These are phyloP conservation scores for Ptychoptera albimana DNA, from an alignment of 2,888 invertebrate species.

Conservation along the genomic window DNA sequence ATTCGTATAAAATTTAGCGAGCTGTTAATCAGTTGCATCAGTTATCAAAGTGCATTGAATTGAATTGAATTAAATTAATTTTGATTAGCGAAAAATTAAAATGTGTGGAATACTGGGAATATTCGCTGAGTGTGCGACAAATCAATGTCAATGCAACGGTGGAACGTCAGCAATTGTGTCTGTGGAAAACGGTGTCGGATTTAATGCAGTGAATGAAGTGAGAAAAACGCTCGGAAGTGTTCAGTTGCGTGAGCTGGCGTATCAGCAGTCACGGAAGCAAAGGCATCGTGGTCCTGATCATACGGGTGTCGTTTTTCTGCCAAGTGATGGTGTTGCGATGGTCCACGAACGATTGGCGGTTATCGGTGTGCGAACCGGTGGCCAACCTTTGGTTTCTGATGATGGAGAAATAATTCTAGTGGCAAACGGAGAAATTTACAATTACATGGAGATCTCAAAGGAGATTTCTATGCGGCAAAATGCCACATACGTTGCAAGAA, in stretches of 20 bases:
- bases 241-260: conserved; percentile 23
- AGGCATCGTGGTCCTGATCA: conserved; percentile 28
- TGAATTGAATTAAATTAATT: too few relatives aligned
- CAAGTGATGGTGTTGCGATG: conserved; percentile 21
- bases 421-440: conserved; percentile 30
- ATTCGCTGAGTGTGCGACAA: too few relatives aligned
- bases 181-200: too few relatives aligned
- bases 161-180: too few relatives aligned
- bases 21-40: too few relatives aligned
- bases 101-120: too few relatives aligned
- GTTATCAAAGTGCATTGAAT: too few relatives aligned
- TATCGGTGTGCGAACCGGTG: conserved; percentile 23
- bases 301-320: conserved; percentile 21
- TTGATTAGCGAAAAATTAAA: too few relatives aligned
- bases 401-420: conserved; percentile 21
- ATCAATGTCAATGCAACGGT: too few relatives aligned
- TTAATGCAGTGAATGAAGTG: too few relatives aligned
- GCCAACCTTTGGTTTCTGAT: conserved; percentile 24
- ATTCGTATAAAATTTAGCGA: too few relatives aligned
- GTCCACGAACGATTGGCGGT: conserved; percentile 25
- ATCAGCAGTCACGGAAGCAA: conserved; percentile 24
- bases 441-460: conserved; percentile 23
- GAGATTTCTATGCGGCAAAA: conserved; percentile 21
- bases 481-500: conserved; percentile 22
- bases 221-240: conserved; percentile 11